phyloP scores from a whole-genome alignment of 2,888 invertebrate genomes.

The Octodonta nipae region DNA sequence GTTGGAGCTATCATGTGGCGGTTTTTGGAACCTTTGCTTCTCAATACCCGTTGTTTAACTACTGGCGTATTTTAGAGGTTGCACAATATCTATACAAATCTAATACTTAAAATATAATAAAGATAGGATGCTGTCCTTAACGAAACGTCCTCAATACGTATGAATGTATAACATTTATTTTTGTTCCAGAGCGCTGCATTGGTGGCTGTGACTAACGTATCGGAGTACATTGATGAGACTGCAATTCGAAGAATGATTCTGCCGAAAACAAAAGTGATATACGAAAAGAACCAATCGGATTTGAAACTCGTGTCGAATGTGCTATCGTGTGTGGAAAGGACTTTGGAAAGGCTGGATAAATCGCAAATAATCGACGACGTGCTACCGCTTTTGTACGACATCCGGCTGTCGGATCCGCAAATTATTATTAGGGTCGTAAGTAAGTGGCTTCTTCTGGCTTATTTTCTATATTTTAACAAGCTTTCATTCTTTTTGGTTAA shows the following conservation, averaged over 20 bases:
- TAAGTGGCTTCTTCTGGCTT: conserved; percentile 68
- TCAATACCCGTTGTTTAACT: no score
- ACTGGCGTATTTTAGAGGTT: no score
- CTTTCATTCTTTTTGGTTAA: no score
- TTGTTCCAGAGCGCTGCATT: conserved; percentile 69
- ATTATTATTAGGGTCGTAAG: conserved; percentile 82
- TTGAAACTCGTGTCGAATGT: conserved; percentile 68
- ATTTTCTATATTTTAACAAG: no score
- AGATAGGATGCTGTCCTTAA: background rate
- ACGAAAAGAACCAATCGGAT: conserved; percentile 68
- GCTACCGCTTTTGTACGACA: conserved; percentile 74
- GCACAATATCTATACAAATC: no score
- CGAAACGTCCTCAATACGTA: background rate
- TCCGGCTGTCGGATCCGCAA: conserved; percentile 76
- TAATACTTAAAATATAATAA: no score
- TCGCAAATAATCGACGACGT: conserved; percentile 82
- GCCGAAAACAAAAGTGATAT: conserved; percentile 66
- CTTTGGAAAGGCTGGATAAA: conserved; percentile 71
- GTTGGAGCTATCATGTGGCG: no score
- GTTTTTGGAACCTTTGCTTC: no score
- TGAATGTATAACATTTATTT: background rate
- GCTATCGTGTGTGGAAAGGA: conserved; percentile 65
- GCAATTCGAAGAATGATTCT: conserved; percentile 68
- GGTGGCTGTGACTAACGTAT: conserved; percentile 72
- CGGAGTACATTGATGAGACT: conserved; percentile 70